Conservation (phyloP, 2,888 invertebrate genomes). For the Cosmia trapezina region DNA sequence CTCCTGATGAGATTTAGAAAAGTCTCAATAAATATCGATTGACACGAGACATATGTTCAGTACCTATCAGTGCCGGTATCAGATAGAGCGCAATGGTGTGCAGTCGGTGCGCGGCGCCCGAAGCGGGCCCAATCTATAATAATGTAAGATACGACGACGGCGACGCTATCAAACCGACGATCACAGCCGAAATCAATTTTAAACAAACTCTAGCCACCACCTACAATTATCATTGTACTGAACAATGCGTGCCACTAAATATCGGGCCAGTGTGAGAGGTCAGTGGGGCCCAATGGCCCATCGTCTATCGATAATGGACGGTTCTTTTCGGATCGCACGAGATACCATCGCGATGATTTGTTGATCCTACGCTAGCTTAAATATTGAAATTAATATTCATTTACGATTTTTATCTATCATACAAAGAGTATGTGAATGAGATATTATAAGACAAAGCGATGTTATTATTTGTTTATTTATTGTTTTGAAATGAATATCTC, state of each 20-base stretch:
- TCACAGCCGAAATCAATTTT: conserved; percentile 89
- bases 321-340: conserved; percentile 86
- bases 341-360: conserved; percentile 89
- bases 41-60: conserved; percentile 30
- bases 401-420: conserved; percentile 83
- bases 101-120: conserved; percentile 52
- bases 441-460: conserved; percentile 63
- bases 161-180: conserved; percentile 82
- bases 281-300: conserved; percentile 72
- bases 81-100: conserved; percentile 50
- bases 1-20: conserved; percentile 2
- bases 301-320: conserved; percentile 80
- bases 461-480: conserved; percentile 55
- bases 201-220: conserved; percentile 89
- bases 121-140: conserved; percentile 78
- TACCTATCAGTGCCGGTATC: conserved; percentile 26
- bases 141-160: conserved; percentile 78
- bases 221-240: conserved; percentile 87
- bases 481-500: conserved; percentile 28
- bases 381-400: conserved; percentile 89
- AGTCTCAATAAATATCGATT: conserved; percentile 31
- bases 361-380: conserved; percentile 86
- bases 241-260: conserved; percentile 86
- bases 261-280: conserved; percentile 86
- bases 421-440: conserved; percentile 64